Conservation (phyloP, 1,140 invertebrate genomes). For the Brachionus asplanchnoidis region DNA sequence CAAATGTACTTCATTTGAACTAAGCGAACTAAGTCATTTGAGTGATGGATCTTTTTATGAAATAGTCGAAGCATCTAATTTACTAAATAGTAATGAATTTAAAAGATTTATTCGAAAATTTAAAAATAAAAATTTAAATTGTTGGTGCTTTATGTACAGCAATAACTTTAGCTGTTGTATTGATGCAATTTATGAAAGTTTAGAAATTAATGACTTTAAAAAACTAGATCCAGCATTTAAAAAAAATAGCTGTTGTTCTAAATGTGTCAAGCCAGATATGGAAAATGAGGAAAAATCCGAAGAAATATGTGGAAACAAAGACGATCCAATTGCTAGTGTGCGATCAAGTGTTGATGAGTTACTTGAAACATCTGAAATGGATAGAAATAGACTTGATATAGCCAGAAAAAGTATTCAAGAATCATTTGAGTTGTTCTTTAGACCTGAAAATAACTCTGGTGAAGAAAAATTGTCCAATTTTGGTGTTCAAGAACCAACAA, state of each 20-base stretch:
- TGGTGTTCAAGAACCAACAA: not conserved
- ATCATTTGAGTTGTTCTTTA: not conserved
- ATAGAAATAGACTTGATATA: not conserved
- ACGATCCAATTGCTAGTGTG: not conserved
- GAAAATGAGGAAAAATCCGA: not conserved
- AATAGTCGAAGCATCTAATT: not conserved
- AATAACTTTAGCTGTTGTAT: conserved; percentile 12
- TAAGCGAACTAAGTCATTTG: not conserved
- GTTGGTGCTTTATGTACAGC: not conserved
- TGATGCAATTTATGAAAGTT: not conserved
- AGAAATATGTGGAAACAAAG: not conserved
- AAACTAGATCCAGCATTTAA: not conserved
- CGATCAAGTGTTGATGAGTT: not conserved
- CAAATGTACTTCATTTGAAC: not conserved
- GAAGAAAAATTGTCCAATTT: not conserved
- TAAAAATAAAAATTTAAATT: not conserved
- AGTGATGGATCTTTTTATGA: not conserved
- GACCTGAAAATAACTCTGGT: not conserved
- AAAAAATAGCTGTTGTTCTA: not conserved
- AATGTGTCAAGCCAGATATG: not conserved
- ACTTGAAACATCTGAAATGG: not conserved
- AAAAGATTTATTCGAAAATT: not conserved
- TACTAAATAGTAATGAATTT: not conserved
- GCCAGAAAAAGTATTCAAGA: conserved; percentile 18
- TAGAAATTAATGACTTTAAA: not conserved